Evolutionary conservation across 2,888 invertebrate genomes (phyloP).

Genomic region (Chrysodeixis includens): DNA sequence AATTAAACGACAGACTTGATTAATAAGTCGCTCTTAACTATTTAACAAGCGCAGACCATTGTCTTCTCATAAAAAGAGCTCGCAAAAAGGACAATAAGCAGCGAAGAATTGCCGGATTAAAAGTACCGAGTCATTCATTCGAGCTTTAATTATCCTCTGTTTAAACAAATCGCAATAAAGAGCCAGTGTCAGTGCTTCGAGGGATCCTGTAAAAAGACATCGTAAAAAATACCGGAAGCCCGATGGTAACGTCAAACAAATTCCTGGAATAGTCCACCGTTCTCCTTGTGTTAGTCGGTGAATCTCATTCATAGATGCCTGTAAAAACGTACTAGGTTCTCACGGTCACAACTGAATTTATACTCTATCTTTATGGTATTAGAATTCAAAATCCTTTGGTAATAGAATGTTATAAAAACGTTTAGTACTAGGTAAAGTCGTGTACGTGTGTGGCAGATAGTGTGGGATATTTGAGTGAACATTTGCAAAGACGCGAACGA

Average conservation of each 20-base stretch:
- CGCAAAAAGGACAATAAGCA: constrained; percentile 71
- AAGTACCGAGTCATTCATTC: constrained; percentile 82
- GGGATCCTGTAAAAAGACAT: constrained; percentile 70
- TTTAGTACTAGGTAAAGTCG: constrained; percentile 47
- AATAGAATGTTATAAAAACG: constrained; percentile 43
- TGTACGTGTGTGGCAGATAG: constrained; percentile 64
- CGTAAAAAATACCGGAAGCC: constrained; percentile 71
- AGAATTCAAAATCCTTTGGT: constrained; percentile 21
- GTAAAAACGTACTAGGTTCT: constrained; percentile 46
- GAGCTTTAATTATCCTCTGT: constrained; percentile 86
- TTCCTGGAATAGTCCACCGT: constrained; percentile 73
- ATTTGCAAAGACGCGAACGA: constrained; percentile 74
- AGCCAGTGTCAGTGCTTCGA: constrained; percentile 69
- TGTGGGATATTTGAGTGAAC: constrained; percentile 64
- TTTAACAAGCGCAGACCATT: constrained; percentile 81
- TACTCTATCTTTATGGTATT: rapidly evolving
- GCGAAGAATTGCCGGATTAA: constrained; percentile 77
- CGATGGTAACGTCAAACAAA: constrained; percentile 77
- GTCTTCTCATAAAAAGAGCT: constrained; percentile 79
- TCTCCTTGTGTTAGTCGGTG: constrained; percentile 68
- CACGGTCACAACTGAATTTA: constrained; percentile 16
- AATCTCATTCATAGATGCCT: constrained; percentile 56
- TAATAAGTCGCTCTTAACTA: constrained; percentile 82
- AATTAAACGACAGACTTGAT: constrained; percentile 83
- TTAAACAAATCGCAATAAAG: constrained; percentile 86